Percentiles rank a stretch among this genome's conserved stretches.
Conservation (phyloP, 2,888 invertebrate genomes). For the Diadegma fenestrale region DNA sequence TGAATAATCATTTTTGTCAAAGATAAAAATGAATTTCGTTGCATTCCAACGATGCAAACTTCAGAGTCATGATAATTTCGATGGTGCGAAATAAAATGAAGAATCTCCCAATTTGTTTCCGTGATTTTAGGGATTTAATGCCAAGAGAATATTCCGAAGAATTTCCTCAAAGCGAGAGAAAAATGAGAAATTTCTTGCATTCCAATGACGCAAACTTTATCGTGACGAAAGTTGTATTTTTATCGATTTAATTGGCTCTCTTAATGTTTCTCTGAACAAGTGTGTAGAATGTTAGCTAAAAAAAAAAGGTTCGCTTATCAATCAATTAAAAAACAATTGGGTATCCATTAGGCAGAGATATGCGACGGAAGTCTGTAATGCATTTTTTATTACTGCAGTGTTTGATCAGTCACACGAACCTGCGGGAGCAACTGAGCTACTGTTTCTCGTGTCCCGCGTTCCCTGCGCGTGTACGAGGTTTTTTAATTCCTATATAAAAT, state of each 20-base stretch:
- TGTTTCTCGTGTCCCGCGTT: conserved; percentile 13
- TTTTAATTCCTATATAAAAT: conserved; percentile 5
- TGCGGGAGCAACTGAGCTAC: conserved; percentile 16
- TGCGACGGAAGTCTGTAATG: not conserved
- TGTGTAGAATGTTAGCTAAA: not conserved
- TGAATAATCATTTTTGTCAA: too few species aligned
- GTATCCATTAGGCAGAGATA: not conserved
- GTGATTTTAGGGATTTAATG: not conserved
- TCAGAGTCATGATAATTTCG: too few species aligned
- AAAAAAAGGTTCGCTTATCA: conserved; percentile 3
- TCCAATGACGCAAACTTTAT: not conserved
- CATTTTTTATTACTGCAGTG: not conserved
- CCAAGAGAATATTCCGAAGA: not conserved
- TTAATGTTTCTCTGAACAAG: not conserved
- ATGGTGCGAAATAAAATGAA: not conserved
- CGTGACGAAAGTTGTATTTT: not conserved
- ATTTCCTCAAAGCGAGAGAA: not conserved
- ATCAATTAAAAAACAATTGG: conserved; percentile 12
- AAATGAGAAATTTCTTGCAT: not conserved
- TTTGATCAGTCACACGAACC: not conserved
- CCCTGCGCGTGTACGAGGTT: not conserved
- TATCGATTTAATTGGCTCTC: not conserved
- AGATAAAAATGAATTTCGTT: too few species aligned
- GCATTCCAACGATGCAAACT: too few species aligned
- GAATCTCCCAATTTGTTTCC: not conserved